Conservation (phyloP, 2,113 vertebrate genomes). For the Progne subis region DNA sequence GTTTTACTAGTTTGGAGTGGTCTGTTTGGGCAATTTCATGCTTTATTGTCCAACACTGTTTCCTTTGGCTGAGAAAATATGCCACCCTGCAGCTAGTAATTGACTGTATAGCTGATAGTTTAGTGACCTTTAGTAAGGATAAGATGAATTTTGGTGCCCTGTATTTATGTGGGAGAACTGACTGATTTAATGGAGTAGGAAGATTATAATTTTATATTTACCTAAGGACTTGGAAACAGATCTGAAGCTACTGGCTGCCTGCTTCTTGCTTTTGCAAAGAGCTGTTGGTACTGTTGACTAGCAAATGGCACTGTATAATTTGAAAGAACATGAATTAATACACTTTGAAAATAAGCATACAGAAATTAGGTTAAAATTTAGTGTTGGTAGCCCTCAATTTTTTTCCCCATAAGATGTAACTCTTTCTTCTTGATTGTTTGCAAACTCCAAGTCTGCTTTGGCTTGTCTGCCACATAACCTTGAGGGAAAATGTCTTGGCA, state of each 20-base stretch:
- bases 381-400: neutral
- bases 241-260: neutral
- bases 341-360: neutral
- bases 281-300: fast-evolving
- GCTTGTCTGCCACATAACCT: neutral
- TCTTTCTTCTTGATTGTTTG: neutral
- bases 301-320: neutral
- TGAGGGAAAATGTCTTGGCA: neutral
- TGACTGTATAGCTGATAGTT: neutral
- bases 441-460: neutral
- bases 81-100: neutral
- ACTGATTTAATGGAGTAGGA: neutral
- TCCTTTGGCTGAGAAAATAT: neutral
- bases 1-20: neutral
- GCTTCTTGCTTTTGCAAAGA: neutral
- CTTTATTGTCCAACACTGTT: neutral
- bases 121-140: neutral
- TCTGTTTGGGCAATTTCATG: neutral
- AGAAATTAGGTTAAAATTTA: neutral
- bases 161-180: neutral
- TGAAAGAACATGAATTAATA: neutral
- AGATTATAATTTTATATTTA: neutral
- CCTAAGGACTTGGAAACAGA: neutral
- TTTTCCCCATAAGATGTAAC: neutral
- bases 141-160: neutral